phyloP scores from a whole-genome alignment of 2,888 invertebrate species.

The Argyresthia albistria region DNA sequence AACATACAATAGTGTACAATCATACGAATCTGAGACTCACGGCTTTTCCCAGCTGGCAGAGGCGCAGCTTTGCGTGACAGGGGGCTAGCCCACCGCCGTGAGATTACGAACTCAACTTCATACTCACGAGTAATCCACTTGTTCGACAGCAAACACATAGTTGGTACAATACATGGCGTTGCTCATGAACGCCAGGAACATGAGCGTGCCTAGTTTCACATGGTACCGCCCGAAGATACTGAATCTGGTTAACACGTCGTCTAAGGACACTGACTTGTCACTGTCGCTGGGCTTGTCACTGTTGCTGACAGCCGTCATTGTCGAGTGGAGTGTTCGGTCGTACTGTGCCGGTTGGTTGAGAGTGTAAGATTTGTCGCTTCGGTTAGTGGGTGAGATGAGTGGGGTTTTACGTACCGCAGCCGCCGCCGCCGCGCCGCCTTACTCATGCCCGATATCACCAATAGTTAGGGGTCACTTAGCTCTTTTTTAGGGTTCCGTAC shows the following conservation, averaged over 20 bases:
- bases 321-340: no score
- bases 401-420: background rate
- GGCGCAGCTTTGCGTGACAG: no score
- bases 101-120: background rate
- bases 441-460: no score
- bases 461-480: no score
- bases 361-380: background rate
- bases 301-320: no score
- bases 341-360: background rate
- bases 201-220: background rate
- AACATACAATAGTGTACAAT: no score
- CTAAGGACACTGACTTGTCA: conserved; percentile 3
- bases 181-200: background rate
- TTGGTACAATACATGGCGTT: conserved; percentile 8
- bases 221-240: conserved; percentile 7
- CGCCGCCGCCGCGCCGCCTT: no score
- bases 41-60: no score
- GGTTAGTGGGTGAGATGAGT: background rate
- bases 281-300: background rate
- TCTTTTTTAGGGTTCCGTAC: no score
- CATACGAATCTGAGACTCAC: no score
- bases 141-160: conserved; percentile 9
- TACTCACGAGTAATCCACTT: conserved; percentile 7
- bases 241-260: conserved; percentile 8
- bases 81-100: no score